Evolutionary conservation across 2,113 vertebrate species (phyloP).

Genomic region (Larimichthys crocea): DNA sequence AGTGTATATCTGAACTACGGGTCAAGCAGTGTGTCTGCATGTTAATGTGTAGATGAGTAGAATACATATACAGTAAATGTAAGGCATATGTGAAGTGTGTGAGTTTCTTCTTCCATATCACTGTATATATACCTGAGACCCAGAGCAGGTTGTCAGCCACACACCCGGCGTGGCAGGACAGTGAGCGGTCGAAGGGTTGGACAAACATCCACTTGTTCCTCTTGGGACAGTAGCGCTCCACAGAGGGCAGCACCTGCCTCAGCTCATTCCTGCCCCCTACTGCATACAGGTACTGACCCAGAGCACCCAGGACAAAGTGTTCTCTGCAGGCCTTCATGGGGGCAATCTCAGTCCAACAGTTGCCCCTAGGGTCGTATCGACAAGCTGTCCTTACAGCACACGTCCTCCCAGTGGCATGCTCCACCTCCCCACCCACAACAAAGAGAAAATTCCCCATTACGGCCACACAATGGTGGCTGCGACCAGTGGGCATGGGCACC

Average conservation of each 20-base stretch:
- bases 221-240: constrained; percentile 95
- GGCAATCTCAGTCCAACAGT: constrained; percentile 95
- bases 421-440: constrained; percentile 94
- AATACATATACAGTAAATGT: neutral
- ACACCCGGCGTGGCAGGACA: constrained; percentile 96
- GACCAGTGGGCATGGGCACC: constrained; percentile 91
- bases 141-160: constrained; percentile 96
- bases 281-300: constrained; percentile 93
- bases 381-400: constrained; percentile 94
- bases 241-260: constrained; percentile 94
- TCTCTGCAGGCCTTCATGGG: constrained; percentile 97
- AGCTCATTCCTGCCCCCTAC: constrained; percentile 95
- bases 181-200: constrained; percentile 95
- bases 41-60: neutral
- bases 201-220: constrained; percentile 98
- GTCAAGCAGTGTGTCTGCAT: neutral
- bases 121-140: constrained; percentile 94
- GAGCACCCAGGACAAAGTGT: constrained; percentile 93
- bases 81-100: neutral
- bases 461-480: constrained; percentile 96
- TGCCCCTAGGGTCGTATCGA: constrained; percentile 92
- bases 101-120: neutral
- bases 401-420: constrained; percentile 90
- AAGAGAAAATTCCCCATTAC: constrained; percentile 97
- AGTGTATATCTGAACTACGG: neutral